Base-by-base conservation (phyloP, 2,888 invertebrate species). In the Oithona nana region DNA sequence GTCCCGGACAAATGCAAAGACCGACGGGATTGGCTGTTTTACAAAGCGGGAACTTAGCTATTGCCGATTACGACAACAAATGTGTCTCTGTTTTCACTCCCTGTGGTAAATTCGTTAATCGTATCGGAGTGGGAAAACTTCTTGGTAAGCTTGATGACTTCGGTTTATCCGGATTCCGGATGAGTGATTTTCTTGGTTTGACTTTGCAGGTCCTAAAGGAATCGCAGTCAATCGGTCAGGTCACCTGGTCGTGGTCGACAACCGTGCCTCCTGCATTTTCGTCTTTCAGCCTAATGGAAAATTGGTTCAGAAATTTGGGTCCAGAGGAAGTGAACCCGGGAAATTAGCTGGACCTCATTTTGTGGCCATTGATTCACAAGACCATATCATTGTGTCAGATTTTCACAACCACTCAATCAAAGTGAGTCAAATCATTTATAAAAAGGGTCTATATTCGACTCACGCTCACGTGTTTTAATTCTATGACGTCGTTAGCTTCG, bases 271-370 rank as follows among this genome's bases (percentile, higher is more conserved):
- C 63, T 71, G 71, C 65, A 71, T 77, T 28, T 71, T 74, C 56
- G 70, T 77, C 63, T 77, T 76, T 68, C 73, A 74, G 65, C 69
- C 73, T 20, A 75, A 74, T 66, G 77, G 77, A 1, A 75, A 75
- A 68, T 68, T 78, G 26, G 66, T 77, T 48, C 71, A 73, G 70
- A 71, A 75, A 71, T 69, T 74, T 71, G 73, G 73, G 3, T 69
- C 67, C 66, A 67, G 75, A 16, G 76, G 76, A 2, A 74, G 73
- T 64, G 73, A 72, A 28, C 72, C 73, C 29, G 71, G 73, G 55
- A 74, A 76, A 67, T 75, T 78, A 66, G 76, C 78, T n/a, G 77
- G 77, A 16, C 78, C 78, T 11, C 77, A 78, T 67, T 78, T 75
- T 68, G 74, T 75, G n/a, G 75, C 76, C 8, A 72, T 77, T 39